Evolutionary conservation across 2,888 invertebrate genomes (phyloP), one percentile per base, ranked within the genome.

Genomic region (Eristalinus sepulchralis): DNA sequence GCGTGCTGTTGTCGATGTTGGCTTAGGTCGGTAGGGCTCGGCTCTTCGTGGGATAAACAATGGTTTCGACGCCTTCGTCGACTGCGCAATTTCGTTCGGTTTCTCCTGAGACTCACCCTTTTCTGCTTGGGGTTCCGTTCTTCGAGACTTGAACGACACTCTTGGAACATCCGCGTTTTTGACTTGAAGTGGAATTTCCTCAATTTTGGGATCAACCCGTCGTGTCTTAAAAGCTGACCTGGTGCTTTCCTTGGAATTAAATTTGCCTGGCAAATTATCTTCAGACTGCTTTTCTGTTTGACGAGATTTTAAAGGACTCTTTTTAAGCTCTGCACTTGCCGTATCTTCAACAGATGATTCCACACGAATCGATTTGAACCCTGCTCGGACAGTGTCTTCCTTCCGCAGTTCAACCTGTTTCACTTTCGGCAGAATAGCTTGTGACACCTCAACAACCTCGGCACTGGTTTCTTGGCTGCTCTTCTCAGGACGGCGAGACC

Each of bases 11-110:
- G 80, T 67, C 1, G 88, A 76, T 20, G 88, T 71, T 10, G 88
- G 83, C n/a, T 85, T 85, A 0, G 88, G 88, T 0, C 89, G 88
- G 36, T 88, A 88, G 5, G 89, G 83, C 31, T 88, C 89, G 0
- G 88, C 84, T 59, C 88, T 77, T 27, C 88, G 82, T 24, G 89
- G 88, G 39, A 86, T 72, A 24, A 88, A 88, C 6, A 89, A 11
- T 6, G 78, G 47, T 36, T 88, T 89, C 3, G 79, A 59, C 24
- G 62, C 47, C 13, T 78, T 88, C 22, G 72, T 39, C 5, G 75
- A 20, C 76, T 83, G 80, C 2, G 78, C 60, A 9, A 88, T 80
- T 68, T 88, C 88, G 64, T 87, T 85, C 17, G 76, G 72, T 17
- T 81, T 85, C 0, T 63, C 67, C 33, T 81, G 83, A 1, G 66